Base-by-base conservation (phyloP, 2,797 vertebrate genomes). In the Phoxinus dragarum region DNA sequence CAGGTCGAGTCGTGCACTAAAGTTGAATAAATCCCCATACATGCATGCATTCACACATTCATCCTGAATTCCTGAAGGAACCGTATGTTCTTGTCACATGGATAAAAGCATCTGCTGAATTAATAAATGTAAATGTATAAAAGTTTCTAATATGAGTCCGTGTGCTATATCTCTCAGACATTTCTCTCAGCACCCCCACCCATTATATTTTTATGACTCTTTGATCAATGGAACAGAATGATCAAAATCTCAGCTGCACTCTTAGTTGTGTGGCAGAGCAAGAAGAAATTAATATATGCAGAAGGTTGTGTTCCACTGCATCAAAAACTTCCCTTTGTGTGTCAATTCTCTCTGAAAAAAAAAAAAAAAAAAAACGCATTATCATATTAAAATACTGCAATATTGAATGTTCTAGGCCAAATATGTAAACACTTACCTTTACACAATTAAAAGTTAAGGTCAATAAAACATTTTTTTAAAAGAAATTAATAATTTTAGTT, bases 181-280 rank as follows among this genome's bases (percentile, higher is more conserved):
- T 59, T 73, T 38, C 17, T 79, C 31, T 47, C 67, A 74, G 31
- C 68, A 86, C 11, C 11, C 49, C 59, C 31, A 54, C 14, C 23
- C 8, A 47, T 76, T 84, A 38, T 76, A 56, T 75, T 54, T 56
- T 49, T 61, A 69, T 72, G 27, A 56, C 38, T 36, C 71, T 77
- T 59, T 71, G 71, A 80, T 86, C 64, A 79, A 64, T 68, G 6
- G 80, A 84, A 86, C 86, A 72, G 31, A 75, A 44, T 81, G 71
- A 87, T 79, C n/a, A 75, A 80, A 82, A 86, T 84, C 72, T 42
- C 11, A 42, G 36, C 4, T 56, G 21, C 71, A 64, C 67, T 44
- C 59, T 75, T 81, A n/a, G 38, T 79, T 64, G 64, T 8, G 36
- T 16, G 4, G 80, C 69, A 66, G n/a, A 66, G 34, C 23, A 49